phyloP scores from a whole-genome alignment of 1,140 invertebrate species.

The Diachasma alloeum region DNA sequence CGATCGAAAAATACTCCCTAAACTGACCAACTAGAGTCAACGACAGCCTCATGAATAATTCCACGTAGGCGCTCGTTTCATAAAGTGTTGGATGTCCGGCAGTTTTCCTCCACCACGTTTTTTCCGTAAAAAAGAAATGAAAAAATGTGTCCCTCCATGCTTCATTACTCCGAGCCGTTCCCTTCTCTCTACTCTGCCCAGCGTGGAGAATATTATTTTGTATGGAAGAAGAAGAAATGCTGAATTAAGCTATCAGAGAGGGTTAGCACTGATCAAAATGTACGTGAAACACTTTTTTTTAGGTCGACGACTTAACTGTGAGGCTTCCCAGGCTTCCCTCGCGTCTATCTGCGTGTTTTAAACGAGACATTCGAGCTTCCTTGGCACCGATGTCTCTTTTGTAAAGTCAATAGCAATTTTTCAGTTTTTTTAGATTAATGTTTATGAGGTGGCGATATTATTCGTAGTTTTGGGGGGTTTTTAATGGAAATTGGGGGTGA shows the following conservation, averaged over 20 bases:
- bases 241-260: background rate
- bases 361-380: constrained; percentile 5
- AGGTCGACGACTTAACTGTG: constrained; percentile 35
- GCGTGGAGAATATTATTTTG: no score
- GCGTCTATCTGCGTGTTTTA: constrained; percentile 14
- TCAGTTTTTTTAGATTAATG: background rate
- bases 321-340: constrained; percentile 39
- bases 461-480: no score
- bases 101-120: background rate
- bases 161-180: background rate
- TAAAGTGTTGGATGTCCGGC: constrained; percentile 34
- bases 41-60: constrained; percentile 44
- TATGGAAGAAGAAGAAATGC: no score
- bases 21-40: constrained; percentile 4
- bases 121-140: background rate
- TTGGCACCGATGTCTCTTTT: background rate
- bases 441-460: no score
- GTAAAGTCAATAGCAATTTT: background rate
- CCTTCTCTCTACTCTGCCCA: no score
- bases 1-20: background rate
- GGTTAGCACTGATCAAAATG: background rate
- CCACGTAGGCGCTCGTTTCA: constrained; percentile 35
- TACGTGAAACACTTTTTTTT: constrained; percentile 26
- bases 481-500: no score
- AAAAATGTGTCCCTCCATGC: background rate